Base-by-base conservation (phyloP, 2,888 invertebrate species). In the Himalopsyche japonica region DNA sequence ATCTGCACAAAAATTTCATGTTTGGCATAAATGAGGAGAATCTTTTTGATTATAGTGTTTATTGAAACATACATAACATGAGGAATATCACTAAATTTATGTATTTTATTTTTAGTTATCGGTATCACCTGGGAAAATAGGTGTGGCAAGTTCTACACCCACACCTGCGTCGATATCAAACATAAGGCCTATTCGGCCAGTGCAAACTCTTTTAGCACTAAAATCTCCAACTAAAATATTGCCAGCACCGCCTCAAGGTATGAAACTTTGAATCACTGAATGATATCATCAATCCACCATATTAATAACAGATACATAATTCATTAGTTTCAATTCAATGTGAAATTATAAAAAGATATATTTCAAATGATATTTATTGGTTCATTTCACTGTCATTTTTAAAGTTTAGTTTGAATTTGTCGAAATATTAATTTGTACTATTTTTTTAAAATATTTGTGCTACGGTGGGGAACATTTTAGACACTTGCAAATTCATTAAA, bases 211-310 rank as follows among this genome's bases (percentile, higher is more conserved):
- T 82, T 89, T 93, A 3, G 89, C 93, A 1, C 90, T 94, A 10
- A 95, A 96, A 90, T 94, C 95, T 18, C 95, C 95, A 0, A 93
- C 95, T 43, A 95, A 95, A 90, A 93, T 96, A 87, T 90, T 95
- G 86, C 95, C 95, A 15, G 94, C 94, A 7, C 93, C 94, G 24
- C 90, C 91, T 80, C 90, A 90, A 88, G 89, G 89, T 88, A 86
- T 86, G 15, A 15, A 43, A 15, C 15, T 43, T 37, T 43, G 1
- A 43, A 15, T 43, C 7, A 43, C 15, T 43, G 3, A 15, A 43
- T 15, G 43, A 43, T 15, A 2, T 43, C 4, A 2, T 43, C 7
- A 15, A 43, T 43, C 15, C 32, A 32, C 32, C 6, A 32, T 32
- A 32, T 32, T 6, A 32, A 32, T 32, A 6, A 3, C 32, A 32